A percentile compares a stretch with the other conserved stretches of the same genome.
phyloP scores from a whole-genome alignment of 2,888 invertebrate species.

The Nebria salina region DNA sequence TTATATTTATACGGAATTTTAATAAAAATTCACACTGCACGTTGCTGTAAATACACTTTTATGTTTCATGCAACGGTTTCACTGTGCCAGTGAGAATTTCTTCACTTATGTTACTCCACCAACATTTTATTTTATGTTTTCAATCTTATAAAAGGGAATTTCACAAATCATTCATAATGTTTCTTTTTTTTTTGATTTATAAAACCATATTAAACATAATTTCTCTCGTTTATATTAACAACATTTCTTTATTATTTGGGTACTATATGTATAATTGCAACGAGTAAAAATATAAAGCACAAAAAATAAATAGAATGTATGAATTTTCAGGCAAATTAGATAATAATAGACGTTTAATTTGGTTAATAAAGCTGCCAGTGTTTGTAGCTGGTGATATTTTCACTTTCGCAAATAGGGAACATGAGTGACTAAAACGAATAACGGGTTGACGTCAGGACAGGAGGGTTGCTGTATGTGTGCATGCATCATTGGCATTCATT shows the following conservation, averaged over 20 bases:
- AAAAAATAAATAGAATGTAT: no score
- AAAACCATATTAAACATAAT: background rate
- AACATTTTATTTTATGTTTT: constrained; percentile 8
- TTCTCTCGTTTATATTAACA: no score
- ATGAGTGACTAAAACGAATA: no score
- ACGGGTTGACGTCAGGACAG: no score
- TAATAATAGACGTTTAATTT: no score
- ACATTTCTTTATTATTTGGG: no score
- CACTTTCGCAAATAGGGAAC: no score
- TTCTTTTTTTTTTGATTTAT: background rate
- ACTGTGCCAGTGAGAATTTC: background rate
- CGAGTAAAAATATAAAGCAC: no score
- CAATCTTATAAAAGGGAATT: background rate
- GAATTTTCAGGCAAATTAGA: no score
- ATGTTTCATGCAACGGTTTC: background rate
- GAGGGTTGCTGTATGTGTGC: background rate
- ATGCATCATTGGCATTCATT: constrained; percentile 13
- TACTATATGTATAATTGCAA: no score
- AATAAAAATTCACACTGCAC: constrained; percentile 25
- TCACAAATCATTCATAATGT: background rate
- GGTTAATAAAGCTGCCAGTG: no score
- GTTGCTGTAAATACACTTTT: constrained; percentile 21
- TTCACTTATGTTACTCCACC: background rate
- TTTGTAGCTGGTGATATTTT: no score
- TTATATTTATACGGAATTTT: constrained; percentile 12